Percentiles rank a stretch among this genome's conserved stretches.
Evolutionary conservation across 2,888 invertebrate genomes (phyloP).

Genomic region (Euzetes globulus): DNA sequence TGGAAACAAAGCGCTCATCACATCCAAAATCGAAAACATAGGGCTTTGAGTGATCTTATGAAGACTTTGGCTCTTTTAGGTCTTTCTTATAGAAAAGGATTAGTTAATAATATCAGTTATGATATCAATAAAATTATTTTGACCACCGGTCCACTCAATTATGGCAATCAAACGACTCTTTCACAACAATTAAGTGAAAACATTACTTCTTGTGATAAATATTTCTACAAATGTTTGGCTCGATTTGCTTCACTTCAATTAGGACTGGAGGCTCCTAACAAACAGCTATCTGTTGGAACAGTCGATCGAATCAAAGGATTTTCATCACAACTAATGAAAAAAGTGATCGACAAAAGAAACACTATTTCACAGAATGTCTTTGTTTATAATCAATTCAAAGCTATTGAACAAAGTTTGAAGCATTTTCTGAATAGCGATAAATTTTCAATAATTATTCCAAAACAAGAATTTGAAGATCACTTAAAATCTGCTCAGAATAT

Average conservation of each 20-base stretch:
- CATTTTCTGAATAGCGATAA: neutral
- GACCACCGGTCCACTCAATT: slow-evolving; percentile 9
- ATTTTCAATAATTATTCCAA: neutral
- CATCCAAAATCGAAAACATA: slow-evolving; percentile 50
- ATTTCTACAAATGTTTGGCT: slow-evolving; percentile 62
- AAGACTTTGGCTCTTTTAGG: slow-evolving; percentile 59
- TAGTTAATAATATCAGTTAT: slow-evolving; percentile 46
- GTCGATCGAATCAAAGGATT: slow-evolving; percentile 80
- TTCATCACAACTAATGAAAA: slow-evolving; percentile 62
- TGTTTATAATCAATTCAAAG: neutral
- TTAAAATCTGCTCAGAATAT: neutral
- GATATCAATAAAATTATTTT: slow-evolving; percentile 41
- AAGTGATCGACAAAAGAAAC: slow-evolving; percentile 23
- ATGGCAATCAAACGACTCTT: neutral
- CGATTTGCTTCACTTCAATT: slow-evolving; percentile 59
- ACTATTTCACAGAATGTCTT: neutral
- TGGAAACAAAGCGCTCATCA: slow-evolving; percentile 34
- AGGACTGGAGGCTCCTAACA: slow-evolving; percentile 57
- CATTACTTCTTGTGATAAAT: slow-evolving; percentile 30
- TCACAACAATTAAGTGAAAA: neutral
- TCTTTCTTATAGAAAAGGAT: slow-evolving; percentile 70
- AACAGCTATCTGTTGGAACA: slow-evolving; percentile 69
- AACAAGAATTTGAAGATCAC: neutral
- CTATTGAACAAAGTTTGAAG: neutral
- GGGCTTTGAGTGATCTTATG: slow-evolving; percentile 76